Conservation (phyloP, 2,888 invertebrate genomes). For the Minunthozetes semirufus region DNA sequence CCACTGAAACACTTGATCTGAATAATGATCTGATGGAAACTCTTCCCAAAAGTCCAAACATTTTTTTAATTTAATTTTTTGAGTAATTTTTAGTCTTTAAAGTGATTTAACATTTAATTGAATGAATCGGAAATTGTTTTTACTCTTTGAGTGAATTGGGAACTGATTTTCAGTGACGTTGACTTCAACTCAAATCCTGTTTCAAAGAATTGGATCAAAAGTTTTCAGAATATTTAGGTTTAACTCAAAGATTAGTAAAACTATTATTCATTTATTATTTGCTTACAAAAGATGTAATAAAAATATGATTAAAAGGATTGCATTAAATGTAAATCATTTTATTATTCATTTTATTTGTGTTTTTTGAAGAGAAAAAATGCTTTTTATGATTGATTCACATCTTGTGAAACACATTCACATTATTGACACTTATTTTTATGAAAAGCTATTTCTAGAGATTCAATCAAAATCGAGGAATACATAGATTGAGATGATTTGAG, state of each 20-base stretch:
- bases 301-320: too few species aligned
- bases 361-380: too few species aligned
- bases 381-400: too few species aligned
- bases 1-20: background rate
- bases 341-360: too few species aligned
- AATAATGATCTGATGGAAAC: background rate
- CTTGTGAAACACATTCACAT: too few species aligned
- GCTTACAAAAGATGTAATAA: too few species aligned
- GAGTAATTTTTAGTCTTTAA: background rate
- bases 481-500: too few species aligned
- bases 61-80: background rate
- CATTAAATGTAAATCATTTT: too few species aligned
- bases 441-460: too few species aligned
- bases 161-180: slow-evolving; percentile 20
- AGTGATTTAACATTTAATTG: background rate
- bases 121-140: background rate
- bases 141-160: background rate
- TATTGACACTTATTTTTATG: too few species aligned
- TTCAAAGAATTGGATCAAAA: slow-evolving; percentile 19
- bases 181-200: slow-evolving; percentile 26
- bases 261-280: background rate
- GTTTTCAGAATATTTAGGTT: background rate
- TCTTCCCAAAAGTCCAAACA: slow-evolving; percentile 16
- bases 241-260: background rate
- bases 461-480: too few species aligned